phyloP scores from a whole-genome alignment of 2,888 invertebrate genomes.

The Leucophenga montana region DNA sequence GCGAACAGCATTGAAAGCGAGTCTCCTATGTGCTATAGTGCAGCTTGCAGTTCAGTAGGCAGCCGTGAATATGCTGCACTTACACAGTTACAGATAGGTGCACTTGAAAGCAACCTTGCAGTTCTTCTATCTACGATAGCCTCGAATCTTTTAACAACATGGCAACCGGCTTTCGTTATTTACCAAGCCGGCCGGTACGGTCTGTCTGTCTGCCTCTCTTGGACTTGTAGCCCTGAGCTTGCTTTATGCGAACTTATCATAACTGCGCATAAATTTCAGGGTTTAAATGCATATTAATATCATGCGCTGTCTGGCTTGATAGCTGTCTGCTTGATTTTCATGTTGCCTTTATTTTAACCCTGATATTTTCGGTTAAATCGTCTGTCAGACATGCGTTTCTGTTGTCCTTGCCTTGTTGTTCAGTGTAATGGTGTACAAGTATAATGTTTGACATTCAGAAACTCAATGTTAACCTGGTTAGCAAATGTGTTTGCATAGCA shows the following conservation, averaged over 20 bases:
- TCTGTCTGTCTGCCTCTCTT: neutral
- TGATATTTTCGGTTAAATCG: neutral
- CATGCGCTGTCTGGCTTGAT: neutral
- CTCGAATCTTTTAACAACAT: neutral
- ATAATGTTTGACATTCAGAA: neutral
- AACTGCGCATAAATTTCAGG: neutral
- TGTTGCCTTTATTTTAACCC: neutral
- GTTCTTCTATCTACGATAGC: neutral
- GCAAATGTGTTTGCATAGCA: neutral
- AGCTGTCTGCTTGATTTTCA: neutral
- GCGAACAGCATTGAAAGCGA: slow-evolving; percentile 32
- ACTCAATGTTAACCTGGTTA: slow-evolving; percentile 17
- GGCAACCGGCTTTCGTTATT: neutral
- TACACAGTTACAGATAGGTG: too few relatives aligned
- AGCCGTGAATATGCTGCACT: neutral
- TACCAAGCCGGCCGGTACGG: neutral
- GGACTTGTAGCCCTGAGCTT: neutral
- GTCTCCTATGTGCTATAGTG: neutral
- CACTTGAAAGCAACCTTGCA: slow-evolving; percentile 3
- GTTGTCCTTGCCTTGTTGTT: neutral
- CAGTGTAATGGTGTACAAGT: neutral
- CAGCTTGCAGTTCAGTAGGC: neutral
- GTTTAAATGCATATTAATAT: neutral
- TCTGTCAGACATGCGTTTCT: neutral
- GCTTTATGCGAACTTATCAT: neutral